These are phyloP conservation scores for Peromyscus melanophrys DNA, from an alignment of 2,797 vertebrate species.

Conservation along the genomic window DNA sequence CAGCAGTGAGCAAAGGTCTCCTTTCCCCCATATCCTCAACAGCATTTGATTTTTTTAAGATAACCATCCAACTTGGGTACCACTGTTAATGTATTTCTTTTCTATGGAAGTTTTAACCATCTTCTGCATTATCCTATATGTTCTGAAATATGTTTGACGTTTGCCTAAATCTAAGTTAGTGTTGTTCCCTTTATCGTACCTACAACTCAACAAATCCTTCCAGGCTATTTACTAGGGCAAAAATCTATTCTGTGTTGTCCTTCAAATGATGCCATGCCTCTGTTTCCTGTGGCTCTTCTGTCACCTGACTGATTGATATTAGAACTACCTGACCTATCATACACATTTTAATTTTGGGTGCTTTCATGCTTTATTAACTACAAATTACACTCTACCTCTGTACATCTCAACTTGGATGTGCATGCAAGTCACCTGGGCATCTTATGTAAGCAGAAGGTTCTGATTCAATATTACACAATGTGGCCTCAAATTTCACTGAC, in stretches of 20 bases:
- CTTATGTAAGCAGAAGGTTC: not conserved
- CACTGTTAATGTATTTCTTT: not conserved
- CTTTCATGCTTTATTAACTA: not conserved
- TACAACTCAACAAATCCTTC: not conserved
- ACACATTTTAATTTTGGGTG: not conserved
- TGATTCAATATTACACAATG: not conserved
- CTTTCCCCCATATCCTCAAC: not conserved
- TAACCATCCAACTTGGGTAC: not conserved
- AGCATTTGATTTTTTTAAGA: not conserved
- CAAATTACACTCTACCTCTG: not conserved
- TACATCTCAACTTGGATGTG: not conserved
- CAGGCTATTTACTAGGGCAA: not conserved
- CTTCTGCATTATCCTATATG: not conserved
- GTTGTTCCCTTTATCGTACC: not conserved
- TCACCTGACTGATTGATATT: not conserved
- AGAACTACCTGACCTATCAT: not conserved
- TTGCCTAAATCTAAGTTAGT: not conserved
- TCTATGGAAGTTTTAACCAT: not conserved
- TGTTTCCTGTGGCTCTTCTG: not conserved
- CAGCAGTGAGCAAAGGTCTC: not conserved
- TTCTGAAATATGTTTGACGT: constrained; percentile 2
- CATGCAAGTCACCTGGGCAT: not conserved
- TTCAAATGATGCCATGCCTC: not conserved
- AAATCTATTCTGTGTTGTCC: not conserved
- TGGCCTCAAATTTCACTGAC: not conserved